Evolutionary conservation across 2,888 invertebrate species (phyloP).

Genomic region (Drosophila mimica): DNA sequence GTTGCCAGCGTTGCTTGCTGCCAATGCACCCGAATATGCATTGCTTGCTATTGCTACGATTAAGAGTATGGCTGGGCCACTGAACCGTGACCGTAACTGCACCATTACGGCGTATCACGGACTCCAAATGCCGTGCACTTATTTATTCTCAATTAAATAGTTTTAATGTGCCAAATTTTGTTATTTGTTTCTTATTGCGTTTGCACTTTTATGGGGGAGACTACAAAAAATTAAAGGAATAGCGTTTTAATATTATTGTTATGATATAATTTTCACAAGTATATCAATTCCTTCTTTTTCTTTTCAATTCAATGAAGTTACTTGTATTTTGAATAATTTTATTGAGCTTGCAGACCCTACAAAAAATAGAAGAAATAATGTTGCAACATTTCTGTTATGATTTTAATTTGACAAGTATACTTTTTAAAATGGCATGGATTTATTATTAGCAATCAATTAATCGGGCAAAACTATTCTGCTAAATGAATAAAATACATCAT

Average conservation of each 20-base stretch:
- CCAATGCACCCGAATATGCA: slow-evolving; percentile 40
- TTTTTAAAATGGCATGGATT: neutral
- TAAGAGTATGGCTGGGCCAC: slow-evolving; percentile 38
- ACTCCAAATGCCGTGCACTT: slow-evolving; percentile 23
- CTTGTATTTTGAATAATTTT: neutral
- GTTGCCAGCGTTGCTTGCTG: slow-evolving; percentile 68
- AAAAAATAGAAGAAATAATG: neutral
- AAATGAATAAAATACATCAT: neutral
- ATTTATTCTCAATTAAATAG: neutral
- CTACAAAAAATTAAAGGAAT: slow-evolving; percentile 1
- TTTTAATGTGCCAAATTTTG: neutral
- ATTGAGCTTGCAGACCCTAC: neutral
- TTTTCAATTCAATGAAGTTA: neutral
- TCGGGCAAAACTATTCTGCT: neutral
- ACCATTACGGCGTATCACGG: slow-evolving; percentile 49
- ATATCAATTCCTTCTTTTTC: neutral
- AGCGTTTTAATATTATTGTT: neutral
- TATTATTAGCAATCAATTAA: neutral
- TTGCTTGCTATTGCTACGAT: slow-evolving; percentile 24
- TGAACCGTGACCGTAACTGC: slow-evolving; percentile 38
- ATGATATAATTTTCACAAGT: neutral
- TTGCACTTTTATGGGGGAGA: slow-evolving; percentile 3
- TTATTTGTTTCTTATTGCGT: neutral
- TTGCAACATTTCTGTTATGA: neutral
- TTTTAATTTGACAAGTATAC: neutral